A percentile compares a stretch with the other conserved stretches of the same genome.
Conservation (phyloP, 2,797 vertebrate species). For the Tachyglossus aculeatus region DNA sequence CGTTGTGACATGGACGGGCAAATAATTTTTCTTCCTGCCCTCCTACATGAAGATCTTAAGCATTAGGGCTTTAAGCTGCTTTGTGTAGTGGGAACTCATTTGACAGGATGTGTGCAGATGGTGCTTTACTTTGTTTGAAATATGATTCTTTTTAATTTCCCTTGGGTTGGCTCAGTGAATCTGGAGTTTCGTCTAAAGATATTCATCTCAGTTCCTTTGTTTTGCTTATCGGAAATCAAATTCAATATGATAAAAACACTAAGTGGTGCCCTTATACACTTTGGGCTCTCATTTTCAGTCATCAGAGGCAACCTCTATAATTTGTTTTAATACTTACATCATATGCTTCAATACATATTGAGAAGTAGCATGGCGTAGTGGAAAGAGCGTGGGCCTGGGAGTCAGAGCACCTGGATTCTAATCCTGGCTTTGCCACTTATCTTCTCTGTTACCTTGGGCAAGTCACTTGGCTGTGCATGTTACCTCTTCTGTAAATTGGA, state of each 20-base stretch:
- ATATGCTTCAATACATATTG: too few species aligned
- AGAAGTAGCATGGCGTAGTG: too few species aligned
- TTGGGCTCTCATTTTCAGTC: neutral
- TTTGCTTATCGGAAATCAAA: slow-evolving; percentile 41
- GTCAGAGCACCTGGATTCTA: too few species aligned
- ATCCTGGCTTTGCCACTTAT: too few species aligned
- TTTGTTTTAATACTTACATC: too few species aligned
- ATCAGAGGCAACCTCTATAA: neutral
- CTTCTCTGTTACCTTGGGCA: too few species aligned
- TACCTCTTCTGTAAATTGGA: too few species aligned
- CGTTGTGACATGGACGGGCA: too few species aligned
- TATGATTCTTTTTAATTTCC: slow-evolving; percentile 55
- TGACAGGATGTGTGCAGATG: slow-evolving; percentile 58
- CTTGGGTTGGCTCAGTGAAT: slow-evolving; percentile 21
- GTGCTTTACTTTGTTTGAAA: slow-evolving; percentile 60
- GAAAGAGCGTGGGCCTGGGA: too few species aligned
- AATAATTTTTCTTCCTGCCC: too few species aligned
- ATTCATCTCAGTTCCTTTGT: slow-evolving; percentile 22
- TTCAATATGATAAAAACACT: slow-evolving; percentile 21
- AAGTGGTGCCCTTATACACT: slow-evolving; percentile 2
- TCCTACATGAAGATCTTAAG: slow-evolving; percentile 36
- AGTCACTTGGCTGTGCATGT: too few species aligned
- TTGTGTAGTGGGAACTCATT: slow-evolving; percentile 54
- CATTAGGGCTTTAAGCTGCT: slow-evolving; percentile 63
- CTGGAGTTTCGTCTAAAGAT: slow-evolving; percentile 34